phyloP scores from a whole-genome alignment of 2,888 invertebrate genomes.

The Cepaea hortensis region DNA sequence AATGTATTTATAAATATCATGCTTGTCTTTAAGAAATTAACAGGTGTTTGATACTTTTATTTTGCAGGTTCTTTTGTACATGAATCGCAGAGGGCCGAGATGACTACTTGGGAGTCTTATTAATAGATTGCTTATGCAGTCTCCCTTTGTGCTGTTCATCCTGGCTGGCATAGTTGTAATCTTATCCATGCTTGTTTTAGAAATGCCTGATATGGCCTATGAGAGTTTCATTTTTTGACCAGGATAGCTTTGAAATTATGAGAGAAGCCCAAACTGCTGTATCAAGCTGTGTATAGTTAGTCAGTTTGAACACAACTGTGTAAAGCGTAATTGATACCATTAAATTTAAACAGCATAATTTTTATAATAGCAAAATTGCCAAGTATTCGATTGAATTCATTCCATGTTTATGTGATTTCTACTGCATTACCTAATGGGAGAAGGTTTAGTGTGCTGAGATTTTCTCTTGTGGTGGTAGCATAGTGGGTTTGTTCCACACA shows the following conservation, averaged over 20 bases:
- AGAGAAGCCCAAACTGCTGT: too few species aligned
- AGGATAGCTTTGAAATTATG: not conserved
- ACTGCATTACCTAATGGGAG: not conserved
- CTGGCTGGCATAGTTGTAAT: not conserved
- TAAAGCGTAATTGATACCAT: too few species aligned
- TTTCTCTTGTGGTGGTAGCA: not conserved
- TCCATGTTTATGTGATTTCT: conserved; percentile 1
- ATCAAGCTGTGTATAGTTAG: too few species aligned
- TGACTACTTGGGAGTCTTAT: conserved; percentile 34
- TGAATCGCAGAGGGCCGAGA: conserved; percentile 37
- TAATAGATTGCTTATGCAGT: conserved; percentile 4
- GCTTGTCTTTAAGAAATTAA: too few species aligned
- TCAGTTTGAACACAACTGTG: too few species aligned
- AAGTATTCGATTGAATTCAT: not conserved
- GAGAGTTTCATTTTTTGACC: conserved; percentile 35
- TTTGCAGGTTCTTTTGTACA: conserved; percentile 43
- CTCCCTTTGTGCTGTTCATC: conserved; percentile 25
- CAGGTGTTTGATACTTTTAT: not conserved
- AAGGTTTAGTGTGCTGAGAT: too few species aligned
- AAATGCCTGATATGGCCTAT: conserved; percentile 27
- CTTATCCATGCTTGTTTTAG: not conserved
- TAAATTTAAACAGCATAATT: too few species aligned
- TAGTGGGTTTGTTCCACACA: too few species aligned
- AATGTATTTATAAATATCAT: too few species aligned
- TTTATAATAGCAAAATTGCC: not conserved